Evolutionary conservation across 2,797 vertebrate species (phyloP).

Genomic region (Mus caroli): DNA sequence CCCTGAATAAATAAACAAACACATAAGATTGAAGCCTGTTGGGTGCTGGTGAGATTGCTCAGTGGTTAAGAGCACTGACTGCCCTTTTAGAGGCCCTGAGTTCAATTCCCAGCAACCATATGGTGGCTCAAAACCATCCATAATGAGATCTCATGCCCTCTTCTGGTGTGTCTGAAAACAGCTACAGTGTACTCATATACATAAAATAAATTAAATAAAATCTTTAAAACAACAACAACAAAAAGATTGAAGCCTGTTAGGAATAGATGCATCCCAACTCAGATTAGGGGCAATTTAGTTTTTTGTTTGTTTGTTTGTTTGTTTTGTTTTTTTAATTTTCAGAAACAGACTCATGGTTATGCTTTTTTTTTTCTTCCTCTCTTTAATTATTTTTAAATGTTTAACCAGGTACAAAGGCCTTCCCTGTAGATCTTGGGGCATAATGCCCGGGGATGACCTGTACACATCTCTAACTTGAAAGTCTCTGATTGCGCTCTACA

Average conservation of each 20-base stretch:
- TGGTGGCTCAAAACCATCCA: too few relatives aligned
- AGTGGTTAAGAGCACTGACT: too few relatives aligned
- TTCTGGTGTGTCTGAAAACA: too few relatives aligned
- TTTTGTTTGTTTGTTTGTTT: not conserved
- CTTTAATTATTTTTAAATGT: not conserved
- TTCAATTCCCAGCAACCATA: too few relatives aligned
- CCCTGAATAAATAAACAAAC: not conserved
- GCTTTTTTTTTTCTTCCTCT: not conserved
- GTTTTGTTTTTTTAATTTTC: not conserved
- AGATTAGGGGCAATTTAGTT: not conserved
- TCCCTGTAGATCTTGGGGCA: not conserved
- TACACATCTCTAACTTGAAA: not conserved
- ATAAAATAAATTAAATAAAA: too few relatives aligned
- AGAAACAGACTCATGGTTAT: not conserved
- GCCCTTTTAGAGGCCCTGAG: too few relatives aligned
- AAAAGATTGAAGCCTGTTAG: not conserved
- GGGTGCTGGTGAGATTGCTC: too few relatives aligned
- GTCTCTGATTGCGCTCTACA: not conserved
- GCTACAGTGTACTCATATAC: too few relatives aligned
- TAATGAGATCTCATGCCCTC: too few relatives aligned
- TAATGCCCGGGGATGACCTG: not conserved
- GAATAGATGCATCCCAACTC: not conserved
- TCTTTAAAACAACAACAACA: too few relatives aligned
- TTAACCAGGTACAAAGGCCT: not conserved
- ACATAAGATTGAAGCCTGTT: not conserved